A percentile compares a stretch with the other conserved stretches of the same genome.
These are phyloP conservation scores for Cherax quadricarinatus DNA, from an alignment of 1,140 invertebrate genomes.

Conservation along the genomic window DNA sequence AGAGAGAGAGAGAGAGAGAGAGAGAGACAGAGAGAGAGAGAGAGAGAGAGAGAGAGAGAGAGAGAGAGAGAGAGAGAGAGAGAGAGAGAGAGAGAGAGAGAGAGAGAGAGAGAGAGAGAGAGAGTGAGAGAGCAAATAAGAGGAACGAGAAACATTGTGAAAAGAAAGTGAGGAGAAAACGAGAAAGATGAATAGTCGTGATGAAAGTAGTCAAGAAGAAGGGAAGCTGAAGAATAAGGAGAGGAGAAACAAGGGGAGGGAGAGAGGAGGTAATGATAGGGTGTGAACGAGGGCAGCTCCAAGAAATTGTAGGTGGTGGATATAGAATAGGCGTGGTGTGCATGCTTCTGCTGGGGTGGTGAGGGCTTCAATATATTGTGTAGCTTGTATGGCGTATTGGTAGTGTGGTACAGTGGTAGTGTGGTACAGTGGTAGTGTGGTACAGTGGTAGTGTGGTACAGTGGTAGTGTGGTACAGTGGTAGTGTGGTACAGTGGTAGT, in stretches of 20 bases:
- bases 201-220: neutral
- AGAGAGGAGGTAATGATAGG: neutral
- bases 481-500: no score
- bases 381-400: no score
- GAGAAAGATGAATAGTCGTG: neutral
- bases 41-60: neutral
- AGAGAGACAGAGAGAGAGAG: neutral
- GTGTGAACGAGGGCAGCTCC: neutral
- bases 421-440: no score
- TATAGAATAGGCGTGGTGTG: neutral
- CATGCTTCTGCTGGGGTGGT: no score
- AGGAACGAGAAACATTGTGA: neutral
- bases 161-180: neutral
- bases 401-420: no score
- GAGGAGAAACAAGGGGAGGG: neutral
- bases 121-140: slow-evolving; percentile 3
- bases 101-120: slow-evolving; percentile 16
- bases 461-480: no score
- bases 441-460: no score
- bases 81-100: neutral
- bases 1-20: neutral
- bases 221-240: neutral
- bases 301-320: neutral
- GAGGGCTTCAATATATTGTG: no score
- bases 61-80: neutral